Evolutionary conservation across 2,888 invertebrate genomes (phyloP).

Genomic region (Ametastegia equiseti): DNA sequence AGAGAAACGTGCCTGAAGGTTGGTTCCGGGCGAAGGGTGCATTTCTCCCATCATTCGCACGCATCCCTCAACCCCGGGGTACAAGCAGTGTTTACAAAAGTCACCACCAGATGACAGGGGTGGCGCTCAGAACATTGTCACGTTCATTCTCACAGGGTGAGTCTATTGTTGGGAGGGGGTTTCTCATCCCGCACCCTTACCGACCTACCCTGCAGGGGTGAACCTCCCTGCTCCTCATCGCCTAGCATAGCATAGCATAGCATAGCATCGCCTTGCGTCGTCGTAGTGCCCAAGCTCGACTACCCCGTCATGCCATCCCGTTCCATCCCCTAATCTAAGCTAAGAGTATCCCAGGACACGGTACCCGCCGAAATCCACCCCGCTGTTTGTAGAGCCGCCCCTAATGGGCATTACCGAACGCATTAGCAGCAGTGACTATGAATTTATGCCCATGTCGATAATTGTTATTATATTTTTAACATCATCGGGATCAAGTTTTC

Average conservation of each 20-base stretch:
- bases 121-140: slow-evolving; percentile 63
- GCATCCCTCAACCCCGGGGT: slow-evolving; percentile 48
- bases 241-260: slow-evolving; percentile 55
- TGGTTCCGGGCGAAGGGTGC: slow-evolving; percentile 32
- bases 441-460: slow-evolving; percentile 59
- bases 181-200: slow-evolving; percentile 55
- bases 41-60: slow-evolving; percentile 55
- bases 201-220: slow-evolving; percentile 21
- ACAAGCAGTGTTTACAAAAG: slow-evolving; percentile 71
- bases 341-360: slow-evolving; percentile 54
- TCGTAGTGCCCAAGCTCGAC: slow-evolving; percentile 57
- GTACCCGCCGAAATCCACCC: slow-evolving; percentile 51
- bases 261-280: slow-evolving; percentile 53
- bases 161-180: slow-evolving; percentile 60
- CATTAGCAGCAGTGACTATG: slow-evolving; percentile 68
- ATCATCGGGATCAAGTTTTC: neutral
- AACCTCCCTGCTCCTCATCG: slow-evolving; percentile 43
- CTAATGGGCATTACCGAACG: slow-evolving; percentile 70
- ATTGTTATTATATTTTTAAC: slow-evolving; percentile 38
- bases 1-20: neutral
- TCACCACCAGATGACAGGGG: slow-evolving; percentile 74
- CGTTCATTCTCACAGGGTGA: slow-evolving; percentile 64
- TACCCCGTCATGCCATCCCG: slow-evolving; percentile 54
- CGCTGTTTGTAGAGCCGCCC: slow-evolving; percentile 68
- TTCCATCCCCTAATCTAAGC: slow-evolving; percentile 55